A percentile compares a stretch with the other conserved stretches of the same genome.
Conservation (phyloP, 2,113 vertebrate species). For the Oxyruncus cristatus region DNA sequence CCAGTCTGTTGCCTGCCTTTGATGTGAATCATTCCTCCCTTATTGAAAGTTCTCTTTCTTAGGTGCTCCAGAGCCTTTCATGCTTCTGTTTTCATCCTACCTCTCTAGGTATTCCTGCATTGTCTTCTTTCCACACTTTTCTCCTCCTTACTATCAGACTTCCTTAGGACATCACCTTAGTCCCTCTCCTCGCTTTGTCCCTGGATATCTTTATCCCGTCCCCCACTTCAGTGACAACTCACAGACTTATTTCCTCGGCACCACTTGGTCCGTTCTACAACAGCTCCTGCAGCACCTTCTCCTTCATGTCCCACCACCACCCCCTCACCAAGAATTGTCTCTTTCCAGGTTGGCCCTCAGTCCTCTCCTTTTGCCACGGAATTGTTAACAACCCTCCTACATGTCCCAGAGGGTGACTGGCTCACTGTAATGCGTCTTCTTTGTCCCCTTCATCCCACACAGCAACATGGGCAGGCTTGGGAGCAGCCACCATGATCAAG, state of each 20-base stretch:
- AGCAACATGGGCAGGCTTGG: background rate
- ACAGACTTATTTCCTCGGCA: background rate
- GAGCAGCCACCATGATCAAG: background rate
- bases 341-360: background rate
- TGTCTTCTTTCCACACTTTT: background rate
- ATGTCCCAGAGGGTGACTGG: background rate
- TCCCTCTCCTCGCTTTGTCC: background rate
- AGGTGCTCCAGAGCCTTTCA: background rate
- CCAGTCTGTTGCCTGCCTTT: slow-evolving; percentile 37
- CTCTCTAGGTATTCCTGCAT: background rate
- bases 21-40: slow-evolving; percentile 23
- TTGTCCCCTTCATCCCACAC: background rate
- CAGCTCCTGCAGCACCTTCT: background rate
- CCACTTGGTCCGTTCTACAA: background rate
- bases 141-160: background rate
- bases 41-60: background rate
- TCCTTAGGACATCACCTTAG: background rate
- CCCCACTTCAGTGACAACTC: background rate
- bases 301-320: background rate
- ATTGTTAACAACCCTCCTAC: background rate
- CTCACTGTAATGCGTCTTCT: background rate
- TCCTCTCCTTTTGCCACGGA: accelerated
- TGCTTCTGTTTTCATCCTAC: background rate
- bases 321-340: background rate
- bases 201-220: background rate